These are phyloP conservation scores for Ptychadena robeensis DNA, from an alignment of 2,797 vertebrate species.

Conservation along the genomic window DNA sequence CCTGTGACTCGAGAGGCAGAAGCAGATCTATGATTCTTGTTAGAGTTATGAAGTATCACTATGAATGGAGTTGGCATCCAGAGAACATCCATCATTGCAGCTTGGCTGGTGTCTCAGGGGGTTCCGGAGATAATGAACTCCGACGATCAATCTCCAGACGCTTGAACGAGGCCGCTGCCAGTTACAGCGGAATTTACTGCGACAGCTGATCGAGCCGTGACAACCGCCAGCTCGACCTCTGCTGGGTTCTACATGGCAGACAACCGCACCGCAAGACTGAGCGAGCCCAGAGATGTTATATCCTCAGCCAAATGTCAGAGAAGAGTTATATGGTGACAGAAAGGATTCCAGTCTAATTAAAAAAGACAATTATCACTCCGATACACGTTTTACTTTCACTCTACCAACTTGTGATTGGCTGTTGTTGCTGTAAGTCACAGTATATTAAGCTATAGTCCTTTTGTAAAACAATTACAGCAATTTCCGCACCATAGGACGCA, in stretches of 20 bases:
- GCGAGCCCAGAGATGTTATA: background rate
- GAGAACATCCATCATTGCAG: slow-evolving; percentile 43
- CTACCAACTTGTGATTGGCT: too few relatives aligned
- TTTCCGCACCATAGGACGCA: too few relatives aligned
- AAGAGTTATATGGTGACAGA: background rate
- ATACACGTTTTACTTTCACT: too few relatives aligned
- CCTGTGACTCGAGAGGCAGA: background rate
- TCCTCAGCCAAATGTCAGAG: background rate
- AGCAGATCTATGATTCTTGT: slow-evolving; percentile 43
- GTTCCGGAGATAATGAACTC: slow-evolving; percentile 52
- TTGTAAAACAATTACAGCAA: too few relatives aligned
- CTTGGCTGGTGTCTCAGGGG: slow-evolving; percentile 34
- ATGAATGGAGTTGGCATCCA: slow-evolving; percentile 42
- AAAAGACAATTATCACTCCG: background rate
- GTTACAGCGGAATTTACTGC: slow-evolving; percentile 3
- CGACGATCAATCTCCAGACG: slow-evolving; percentile 49
- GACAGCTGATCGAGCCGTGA: slow-evolving; percentile 6
- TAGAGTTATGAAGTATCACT: slow-evolving; percentile 49
- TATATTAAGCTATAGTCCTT: too few relatives aligned
- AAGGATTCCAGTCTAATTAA: background rate
- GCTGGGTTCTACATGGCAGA: slow-evolving; percentile 3
- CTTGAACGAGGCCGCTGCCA: slow-evolving; percentile 43
- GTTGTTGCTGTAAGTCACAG: too few relatives aligned
- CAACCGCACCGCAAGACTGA: background rate
- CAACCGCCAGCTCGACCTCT: slow-evolving; percentile 21